Conservation (phyloP, 2,797 vertebrate species). For the Mormyrus proboscirostris region DNA sequence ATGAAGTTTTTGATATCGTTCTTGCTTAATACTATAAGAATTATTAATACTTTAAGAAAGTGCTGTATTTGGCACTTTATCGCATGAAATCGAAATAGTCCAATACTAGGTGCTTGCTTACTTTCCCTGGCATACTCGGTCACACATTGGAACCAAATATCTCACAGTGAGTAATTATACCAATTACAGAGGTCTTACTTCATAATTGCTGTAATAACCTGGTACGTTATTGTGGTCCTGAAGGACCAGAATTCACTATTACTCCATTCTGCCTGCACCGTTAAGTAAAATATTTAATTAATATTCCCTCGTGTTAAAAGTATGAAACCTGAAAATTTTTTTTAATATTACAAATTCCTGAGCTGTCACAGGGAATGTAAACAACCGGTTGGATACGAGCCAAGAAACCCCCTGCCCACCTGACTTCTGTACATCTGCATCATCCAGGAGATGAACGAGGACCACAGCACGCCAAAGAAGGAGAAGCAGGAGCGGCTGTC, state of each 20-base stretch:
- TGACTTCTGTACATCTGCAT: not conserved
- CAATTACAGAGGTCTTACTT: not conserved
- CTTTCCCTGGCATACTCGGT: not conserved
- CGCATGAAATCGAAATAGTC: not conserved
- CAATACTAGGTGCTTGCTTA: no score
- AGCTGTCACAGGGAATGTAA: not conserved
- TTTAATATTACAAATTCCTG: not conserved
- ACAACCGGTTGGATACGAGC: not conserved
- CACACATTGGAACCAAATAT: not conserved
- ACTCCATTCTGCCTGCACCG: not conserved
- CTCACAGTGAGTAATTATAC: not conserved
- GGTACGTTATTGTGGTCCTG: not conserved
- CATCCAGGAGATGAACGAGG: conserved; percentile 92
- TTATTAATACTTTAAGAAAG: not conserved
- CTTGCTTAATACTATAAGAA: not conserved
- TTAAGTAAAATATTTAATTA: not conserved
- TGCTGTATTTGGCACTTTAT: not conserved
- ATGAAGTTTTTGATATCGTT: not conserved
- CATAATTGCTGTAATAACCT: not conserved
- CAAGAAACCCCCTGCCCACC: not conserved
- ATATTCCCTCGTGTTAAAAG: not conserved
- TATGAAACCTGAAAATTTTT: not conserved
- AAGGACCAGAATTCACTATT: not conserved
- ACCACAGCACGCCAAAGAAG: conserved; percentile 98
- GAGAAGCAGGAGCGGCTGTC: conserved; percentile 98